A percentile compares a stretch with the other conserved stretches of the same genome.
Conservation (phyloP, 1,140 invertebrate genomes). For the Orius laevigatus region DNA sequence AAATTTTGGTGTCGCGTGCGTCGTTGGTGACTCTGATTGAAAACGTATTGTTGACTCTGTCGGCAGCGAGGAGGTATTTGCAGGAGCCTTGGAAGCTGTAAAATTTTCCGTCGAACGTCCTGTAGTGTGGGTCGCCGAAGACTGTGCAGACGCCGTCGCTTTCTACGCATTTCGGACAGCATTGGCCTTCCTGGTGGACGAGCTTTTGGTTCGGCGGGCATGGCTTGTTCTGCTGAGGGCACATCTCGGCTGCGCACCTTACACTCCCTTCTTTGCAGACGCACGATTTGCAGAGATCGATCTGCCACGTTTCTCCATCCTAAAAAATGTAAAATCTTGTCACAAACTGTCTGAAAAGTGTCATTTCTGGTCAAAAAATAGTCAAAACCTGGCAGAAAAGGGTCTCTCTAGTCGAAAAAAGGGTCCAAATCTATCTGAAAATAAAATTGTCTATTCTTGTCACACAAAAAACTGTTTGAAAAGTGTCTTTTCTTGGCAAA, state of each 20-base stretch:
- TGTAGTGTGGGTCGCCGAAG: slow-evolving; percentile 85
- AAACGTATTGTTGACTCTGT: slow-evolving; percentile 63
- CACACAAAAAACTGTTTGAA: too few relatives aligned
- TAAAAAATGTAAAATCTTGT: slow-evolving; percentile 29
- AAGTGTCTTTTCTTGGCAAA: too few relatives aligned
- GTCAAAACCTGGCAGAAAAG: too few relatives aligned
- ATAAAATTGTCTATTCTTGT: too few relatives aligned
- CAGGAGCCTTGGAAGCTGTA: slow-evolving; percentile 84
- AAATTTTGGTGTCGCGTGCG: slow-evolving; percentile 53
- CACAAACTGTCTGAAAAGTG: not conserved
- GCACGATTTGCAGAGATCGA: slow-evolving; percentile 75
- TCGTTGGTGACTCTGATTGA: slow-evolving; percentile 80
- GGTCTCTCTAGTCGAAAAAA: too few relatives aligned
- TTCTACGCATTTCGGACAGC: slow-evolving; percentile 73
- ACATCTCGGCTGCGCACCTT: slow-evolving; percentile 60
- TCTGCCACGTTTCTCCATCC: slow-evolving; percentile 72
- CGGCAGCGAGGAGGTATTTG: slow-evolving; percentile 71
- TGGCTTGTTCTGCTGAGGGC: slow-evolving; percentile 37
- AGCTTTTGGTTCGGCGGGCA: slow-evolving; percentile 57
- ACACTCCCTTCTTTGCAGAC: slow-evolving; percentile 60
- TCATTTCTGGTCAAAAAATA: too few relatives aligned
- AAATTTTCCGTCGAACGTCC: slow-evolving; percentile 82
- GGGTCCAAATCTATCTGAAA: too few relatives aligned
- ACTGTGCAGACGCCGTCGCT: slow-evolving; percentile 79
- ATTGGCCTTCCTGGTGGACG: slow-evolving; percentile 54